Base-by-base conservation (phyloP, 2,888 invertebrate species). In the Acanthosepion pharaonis region DNA sequence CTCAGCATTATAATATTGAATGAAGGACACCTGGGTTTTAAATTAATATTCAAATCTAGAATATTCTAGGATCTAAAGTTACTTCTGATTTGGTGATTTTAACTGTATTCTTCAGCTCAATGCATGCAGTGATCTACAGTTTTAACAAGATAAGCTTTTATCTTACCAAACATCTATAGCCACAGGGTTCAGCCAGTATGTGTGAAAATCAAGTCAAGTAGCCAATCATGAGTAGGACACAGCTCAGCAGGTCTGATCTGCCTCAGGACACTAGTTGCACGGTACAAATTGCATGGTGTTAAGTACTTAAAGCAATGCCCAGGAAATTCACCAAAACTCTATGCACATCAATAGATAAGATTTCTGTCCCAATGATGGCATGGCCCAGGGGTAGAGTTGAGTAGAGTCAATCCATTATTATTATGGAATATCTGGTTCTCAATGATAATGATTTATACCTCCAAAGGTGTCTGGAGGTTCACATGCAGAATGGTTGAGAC, bases 261-360 rank as follows among this genome's bases (percentile, higher is more conserved):
- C 78, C 78, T 78, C 33, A 78, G 78, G 78, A 78, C 33, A 78
- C 33, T n/a, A n/a, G n/a, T 78, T 78, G 78, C n/a, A 78, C 33
- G n/a, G n/a, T n/a, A 78, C 33, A n/a, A 78, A 78, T 78, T 78
- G 78, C n/a, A 5, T 11, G 33, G 78, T 11, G n/a, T 78, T 78
- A 78, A 78, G 78, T 78, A 78, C 33, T 33, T 78, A 11, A 33
- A 78, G 78, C 78, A 78, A 78, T 33, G 78, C 8, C 33, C 33
- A 78, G 78, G n/a, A 78, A 78, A 78, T 78, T 78, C 78, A 78
- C n/a, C n/a, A n/a, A 78, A 78, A 78, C n/a, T 78, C 23, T 78
- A 78, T 15, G 11, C 78, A 78, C 78, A 78, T 78, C 33, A 78
- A n/a, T n/a, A 33, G n/a, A 78, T 78, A 78, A 78, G n/a, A n/a